Percentiles rank a stretch among this genome's conserved stretches.
These are phyloP conservation scores for Lophura nycthemera DNA, from an alignment of 2,113 vertebrate species.

Conservation along the genomic window DNA sequence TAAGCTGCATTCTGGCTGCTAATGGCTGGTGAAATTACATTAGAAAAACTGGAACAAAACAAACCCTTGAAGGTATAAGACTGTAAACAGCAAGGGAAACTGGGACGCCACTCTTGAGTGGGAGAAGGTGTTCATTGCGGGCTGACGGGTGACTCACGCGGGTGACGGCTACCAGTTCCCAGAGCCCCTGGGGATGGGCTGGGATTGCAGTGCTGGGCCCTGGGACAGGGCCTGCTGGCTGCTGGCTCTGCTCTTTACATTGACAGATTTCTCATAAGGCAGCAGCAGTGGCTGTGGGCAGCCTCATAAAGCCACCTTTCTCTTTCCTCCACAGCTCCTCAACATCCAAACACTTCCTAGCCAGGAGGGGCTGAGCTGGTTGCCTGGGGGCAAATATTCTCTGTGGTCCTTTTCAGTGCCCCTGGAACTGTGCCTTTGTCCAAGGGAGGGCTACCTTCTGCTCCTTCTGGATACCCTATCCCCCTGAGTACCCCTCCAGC, in stretches of 20 bases:
- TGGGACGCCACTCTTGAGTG: slow-evolving; percentile 21
- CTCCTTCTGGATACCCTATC: neutral
- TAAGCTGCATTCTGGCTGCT: slow-evolving; percentile 11
- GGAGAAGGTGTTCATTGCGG: neutral
- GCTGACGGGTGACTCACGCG: neutral
- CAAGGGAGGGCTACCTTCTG: neutral
- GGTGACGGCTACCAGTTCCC: accelerated
- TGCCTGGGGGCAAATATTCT: neutral
- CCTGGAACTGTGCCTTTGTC: neutral
- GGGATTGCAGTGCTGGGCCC: neutral
- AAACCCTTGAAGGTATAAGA: slow-evolving; percentile 8
- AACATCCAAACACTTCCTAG: accelerated
- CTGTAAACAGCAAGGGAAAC: slow-evolving; percentile 39
- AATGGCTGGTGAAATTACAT: slow-evolving; percentile 10
- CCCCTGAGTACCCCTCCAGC: neutral
- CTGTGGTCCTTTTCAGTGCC: accelerated
- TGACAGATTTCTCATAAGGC: neutral
- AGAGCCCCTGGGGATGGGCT: neutral
- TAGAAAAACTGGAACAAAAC: slow-evolving; percentile 42
- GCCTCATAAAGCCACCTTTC: accelerated
- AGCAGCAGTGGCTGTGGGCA: neutral
- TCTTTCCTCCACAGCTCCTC: neutral
- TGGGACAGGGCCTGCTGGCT: neutral
- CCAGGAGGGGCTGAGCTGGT: neutral
- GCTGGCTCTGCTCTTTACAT: neutral